Conservation (phyloP, 2,888 invertebrate species). For the Abscondita cerata region DNA sequence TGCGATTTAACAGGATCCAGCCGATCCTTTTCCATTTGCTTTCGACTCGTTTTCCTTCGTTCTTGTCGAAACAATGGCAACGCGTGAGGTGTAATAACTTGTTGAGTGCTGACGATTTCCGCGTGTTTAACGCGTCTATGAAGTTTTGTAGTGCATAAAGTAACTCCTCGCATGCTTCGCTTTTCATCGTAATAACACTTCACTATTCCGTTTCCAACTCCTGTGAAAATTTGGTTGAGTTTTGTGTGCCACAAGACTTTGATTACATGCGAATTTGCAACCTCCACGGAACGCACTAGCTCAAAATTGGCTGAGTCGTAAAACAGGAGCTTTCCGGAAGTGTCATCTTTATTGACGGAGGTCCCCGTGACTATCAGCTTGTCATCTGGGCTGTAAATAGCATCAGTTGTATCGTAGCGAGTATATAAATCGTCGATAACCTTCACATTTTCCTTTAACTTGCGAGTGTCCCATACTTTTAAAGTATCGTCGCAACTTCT, state of each 20-base stretch:
- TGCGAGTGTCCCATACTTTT: slow-evolving; percentile 93
- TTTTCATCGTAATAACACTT: slow-evolving; percentile 92
- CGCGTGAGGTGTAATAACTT: slow-evolving; percentile 96
- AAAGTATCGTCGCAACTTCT: slow-evolving; percentile 91
- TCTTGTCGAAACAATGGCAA: slow-evolving; percentile 94
- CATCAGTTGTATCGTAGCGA: slow-evolving; percentile 83
- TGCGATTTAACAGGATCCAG: slow-evolving; percentile 85
- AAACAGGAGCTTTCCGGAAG: slow-evolving; percentile 75
- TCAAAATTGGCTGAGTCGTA: slow-evolving; percentile 81
- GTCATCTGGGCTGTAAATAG: slow-evolving; percentile 93
- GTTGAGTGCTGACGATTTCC: slow-evolving; percentile 88
- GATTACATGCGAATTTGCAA: slow-evolving; percentile 83
- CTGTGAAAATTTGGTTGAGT: slow-evolving; percentile 94
- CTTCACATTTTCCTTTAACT: slow-evolving; percentile 79
- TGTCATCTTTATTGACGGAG: slow-evolving; percentile 72
- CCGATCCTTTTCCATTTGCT: slow-evolving; percentile 90
- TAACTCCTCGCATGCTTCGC: slow-evolving; percentile 87
- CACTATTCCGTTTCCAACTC: slow-evolving; percentile 88
- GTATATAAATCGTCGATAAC: slow-evolving; percentile 76
- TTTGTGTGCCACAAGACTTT: slow-evolving; percentile 96
- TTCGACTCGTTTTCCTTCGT: slow-evolving; percentile 84
- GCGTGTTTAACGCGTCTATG: slow-evolving; percentile 80
- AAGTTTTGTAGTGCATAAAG: slow-evolving; percentile 84
- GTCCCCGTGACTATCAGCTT: slow-evolving; percentile 86
- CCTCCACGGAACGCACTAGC: slow-evolving; percentile 74